Conservation (phyloP, 2,888 invertebrate genomes). For the Saturnia japonica region DNA sequence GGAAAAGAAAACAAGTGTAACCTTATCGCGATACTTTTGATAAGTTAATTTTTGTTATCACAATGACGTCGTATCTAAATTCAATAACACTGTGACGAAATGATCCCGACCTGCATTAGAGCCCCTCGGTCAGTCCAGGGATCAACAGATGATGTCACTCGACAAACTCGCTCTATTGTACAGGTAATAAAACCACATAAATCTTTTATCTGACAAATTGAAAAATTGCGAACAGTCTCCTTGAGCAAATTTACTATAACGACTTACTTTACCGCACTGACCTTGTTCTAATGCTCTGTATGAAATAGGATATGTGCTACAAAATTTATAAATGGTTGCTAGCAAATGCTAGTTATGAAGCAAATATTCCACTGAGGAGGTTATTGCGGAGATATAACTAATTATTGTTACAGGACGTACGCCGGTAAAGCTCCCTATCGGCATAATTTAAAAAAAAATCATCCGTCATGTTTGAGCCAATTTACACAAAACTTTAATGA, state of each 20-base stretch:
- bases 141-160: conserved; percentile 89
- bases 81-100: conserved; percentile 47
- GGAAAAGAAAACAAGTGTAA: neutral
- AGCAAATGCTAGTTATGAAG: too few relatives aligned
- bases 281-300: conserved; percentile 27
- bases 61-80: conserved; percentile 9
- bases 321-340: neutral
- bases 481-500: too few relatives aligned
- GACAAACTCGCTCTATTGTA: conserved; percentile 86
- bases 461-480: too few relatives aligned
- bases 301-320: conserved; percentile 28
- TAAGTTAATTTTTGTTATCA: conserved; percentile 18
- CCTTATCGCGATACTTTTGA: conserved; percentile 1
- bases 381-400: too few relatives aligned
- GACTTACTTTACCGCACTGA: conserved; percentile 11
- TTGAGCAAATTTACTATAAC: neutral
- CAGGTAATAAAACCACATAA: conserved; percentile 77
- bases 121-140: conserved; percentile 87
- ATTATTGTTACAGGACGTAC: too few relatives aligned
- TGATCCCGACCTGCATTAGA: conserved; percentile 87
- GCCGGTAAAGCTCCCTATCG: too few relatives aligned
- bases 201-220: conserved; percentile 13
- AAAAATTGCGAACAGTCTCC: neutral
- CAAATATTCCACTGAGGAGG: neutral
- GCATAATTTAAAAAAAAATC: too few relatives aligned